Evolutionary conservation across 2,797 vertebrate genomes (phyloP), one percentile per base, ranked within the genome.

Genomic region (Macroramphosus scolopax): DNA sequence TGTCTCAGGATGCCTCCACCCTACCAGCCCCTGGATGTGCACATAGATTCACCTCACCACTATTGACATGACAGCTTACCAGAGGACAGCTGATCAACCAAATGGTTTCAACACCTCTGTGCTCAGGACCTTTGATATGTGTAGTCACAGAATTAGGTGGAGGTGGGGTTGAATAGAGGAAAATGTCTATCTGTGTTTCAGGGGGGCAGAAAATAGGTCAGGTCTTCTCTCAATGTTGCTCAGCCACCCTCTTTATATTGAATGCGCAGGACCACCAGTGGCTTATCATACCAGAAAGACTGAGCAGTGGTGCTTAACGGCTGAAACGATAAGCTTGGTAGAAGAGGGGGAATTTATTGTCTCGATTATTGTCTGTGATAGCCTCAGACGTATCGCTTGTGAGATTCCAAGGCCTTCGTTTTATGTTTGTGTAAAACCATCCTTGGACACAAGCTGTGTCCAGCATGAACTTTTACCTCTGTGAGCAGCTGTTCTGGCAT

Each of bases 1-100:
- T 38, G 29, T 66, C 68, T 70, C 56, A 30, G 50, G 33, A 58
- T 61, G 29, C 26, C n/a, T 62, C 53, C 50, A 35, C 42, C 35
- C 34, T 53, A 50, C 30, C 37, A 51, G 28, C 47, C n/a, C 48
- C 16, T 53, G 18, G 55, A 37, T 31, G 4, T 51, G 29, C n/a
- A n/a, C n/a, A 25, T 17, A 36, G 34, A 50, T 54, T 26, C 54
- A 20, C 33, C 15, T 58, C 33, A 52, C 26, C 16, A 35, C 5
- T 29, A 32, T n/a, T n/a, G n/a, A n/a, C n/a, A n/a, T n/a, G n/a
- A n/a, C n/a, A n/a, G n/a, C n/a, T n/a, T n/a, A 59, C 43, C 22
- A 54, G 16, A 47, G 54, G 56, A 31, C 5, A 32, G 20, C 22
- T 74, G 39, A 53, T 62, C 16, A 50, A 33, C 44, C 29, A 55